These are phyloP conservation scores for Vanessa tameamea DNA, from an alignment of 1,140 invertebrate species.

Conservation along the genomic window DNA sequence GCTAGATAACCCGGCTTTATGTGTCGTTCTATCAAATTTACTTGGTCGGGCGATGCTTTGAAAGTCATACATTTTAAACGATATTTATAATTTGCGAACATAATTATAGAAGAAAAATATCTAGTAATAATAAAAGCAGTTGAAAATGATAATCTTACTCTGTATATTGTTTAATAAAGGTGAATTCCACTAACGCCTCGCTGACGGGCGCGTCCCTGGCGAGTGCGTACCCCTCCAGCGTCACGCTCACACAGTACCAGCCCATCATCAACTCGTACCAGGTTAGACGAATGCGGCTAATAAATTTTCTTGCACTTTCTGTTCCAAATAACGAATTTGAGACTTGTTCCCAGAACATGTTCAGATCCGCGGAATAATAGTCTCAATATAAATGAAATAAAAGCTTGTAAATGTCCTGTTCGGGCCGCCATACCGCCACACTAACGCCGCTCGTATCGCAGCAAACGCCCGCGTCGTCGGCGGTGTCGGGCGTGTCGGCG, in stretches of 20 bases:
- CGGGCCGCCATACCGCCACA: too few relatives aligned
- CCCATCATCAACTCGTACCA: slow-evolving; percentile 70
- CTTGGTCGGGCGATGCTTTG: neutral
- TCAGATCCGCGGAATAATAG: too few relatives aligned
- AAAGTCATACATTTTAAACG: slow-evolving; percentile 8
- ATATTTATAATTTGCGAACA: neutral
- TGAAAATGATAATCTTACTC: too few relatives aligned
- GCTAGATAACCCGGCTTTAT: slow-evolving; percentile 18
- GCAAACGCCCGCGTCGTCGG: slow-evolving; percentile 62
- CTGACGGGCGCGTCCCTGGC: slow-evolving; percentile 55
- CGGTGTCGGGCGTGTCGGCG: slow-evolving; percentile 44
- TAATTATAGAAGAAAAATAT: too few relatives aligned
- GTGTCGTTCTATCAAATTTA: too few relatives aligned
- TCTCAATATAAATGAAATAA: too few relatives aligned
- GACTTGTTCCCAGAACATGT: too few relatives aligned
- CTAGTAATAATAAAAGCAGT: neutral
- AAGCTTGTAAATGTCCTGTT: too few relatives aligned
- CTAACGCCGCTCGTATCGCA: neutral
- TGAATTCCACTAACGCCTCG: slow-evolving; percentile 65
- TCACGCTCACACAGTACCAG: slow-evolving; percentile 69
- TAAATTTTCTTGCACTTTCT: too few relatives aligned
- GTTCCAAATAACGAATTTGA: too few relatives aligned
- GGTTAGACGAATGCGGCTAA: slow-evolving; percentile 35
- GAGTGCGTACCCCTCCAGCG: slow-evolving; percentile 59
- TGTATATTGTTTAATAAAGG: slow-evolving; percentile 41